Base-by-base conservation (phyloP, 2,797 vertebrate genomes). In the Hybognathus amarus region DNA sequence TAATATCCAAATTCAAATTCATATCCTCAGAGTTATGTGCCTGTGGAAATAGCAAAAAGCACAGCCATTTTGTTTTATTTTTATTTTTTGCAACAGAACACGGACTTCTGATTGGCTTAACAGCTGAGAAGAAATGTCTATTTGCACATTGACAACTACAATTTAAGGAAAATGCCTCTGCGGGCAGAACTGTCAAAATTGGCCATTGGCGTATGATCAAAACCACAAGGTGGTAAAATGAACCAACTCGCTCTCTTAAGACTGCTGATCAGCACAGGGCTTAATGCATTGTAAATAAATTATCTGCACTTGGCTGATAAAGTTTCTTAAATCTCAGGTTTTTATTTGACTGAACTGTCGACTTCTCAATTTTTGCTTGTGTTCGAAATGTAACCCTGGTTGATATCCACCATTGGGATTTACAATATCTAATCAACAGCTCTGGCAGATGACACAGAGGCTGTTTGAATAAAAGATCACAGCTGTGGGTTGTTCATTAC, bases 211-310 rank as follows among this genome's bases (percentile, higher is more conserved):
- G 87, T 83, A 76, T 17, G 87, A 89, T 85, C 86, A 84, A 87
- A 86, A 80, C 74, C 36, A 38, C 84, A 85, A 90, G 90, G 86
- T 87, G 90, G 90, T 89, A 85, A 85, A 86, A 89, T 89, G 89
- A 90, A 90, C 87, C 88, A 24, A 86, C 59, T 86, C 66, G 18
- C 56, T 93, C 90, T 92, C 90, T 7, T 2, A 85, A 86, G 90
- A 89, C 88, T 80, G n/a, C 88, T 63, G 84, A 91, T 90, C 88
- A 87, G 88, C 86, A 89, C 89, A 89, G 88, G 64, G 30, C 68
- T 85, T 91, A 89, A 92, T 94, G 88, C 92, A 93, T 94, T 92
- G 92, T 93, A 94, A 93, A 94, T 95, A 92, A 93, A 93, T 93
- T 93, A 92, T 89, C 84, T 80, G 68, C 84, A 89, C 88, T 90